Evolutionary conservation across 2,113 vertebrate genomes (phyloP).

Genomic region (human (Homo sapiens)): DNA sequence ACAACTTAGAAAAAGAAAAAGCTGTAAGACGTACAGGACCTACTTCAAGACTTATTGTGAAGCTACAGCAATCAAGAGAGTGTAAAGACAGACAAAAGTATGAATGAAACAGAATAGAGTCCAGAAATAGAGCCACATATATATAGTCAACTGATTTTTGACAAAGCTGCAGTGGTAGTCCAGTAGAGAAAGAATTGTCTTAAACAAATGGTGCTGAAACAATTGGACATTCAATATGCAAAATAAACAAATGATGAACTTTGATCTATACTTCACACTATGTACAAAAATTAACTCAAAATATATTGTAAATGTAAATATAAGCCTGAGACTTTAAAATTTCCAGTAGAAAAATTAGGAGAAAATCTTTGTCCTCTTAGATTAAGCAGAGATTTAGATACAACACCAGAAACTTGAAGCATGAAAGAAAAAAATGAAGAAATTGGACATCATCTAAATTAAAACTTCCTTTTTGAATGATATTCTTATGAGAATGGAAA

Average conservation of each 20-base stretch:
- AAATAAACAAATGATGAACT: background rate
- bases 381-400: background rate
- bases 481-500: background rate
- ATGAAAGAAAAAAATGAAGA: background rate
- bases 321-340: background rate
- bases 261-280: background rate
- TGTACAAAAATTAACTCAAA: background rate
- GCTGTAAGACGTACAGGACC: background rate
- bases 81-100: background rate
- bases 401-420: background rate
- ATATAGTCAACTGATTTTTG: background rate
- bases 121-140: background rate
- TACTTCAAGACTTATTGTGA: background rate
- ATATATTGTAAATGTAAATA: background rate
- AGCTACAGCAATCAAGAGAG: background rate
- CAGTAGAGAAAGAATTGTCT: background rate
- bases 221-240: background rate
- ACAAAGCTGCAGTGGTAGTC: background rate
- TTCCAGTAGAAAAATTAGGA: slow-evolving; percentile 11
- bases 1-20: background rate
- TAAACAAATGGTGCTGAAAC: background rate
- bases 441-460: background rate
- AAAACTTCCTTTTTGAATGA: background rate
- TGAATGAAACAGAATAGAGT: background rate
- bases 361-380: background rate